Base-by-base conservation (phyloP, 2,113 vertebrate genomes). In the Sinocyclocheilus maitianheensis region DNA sequence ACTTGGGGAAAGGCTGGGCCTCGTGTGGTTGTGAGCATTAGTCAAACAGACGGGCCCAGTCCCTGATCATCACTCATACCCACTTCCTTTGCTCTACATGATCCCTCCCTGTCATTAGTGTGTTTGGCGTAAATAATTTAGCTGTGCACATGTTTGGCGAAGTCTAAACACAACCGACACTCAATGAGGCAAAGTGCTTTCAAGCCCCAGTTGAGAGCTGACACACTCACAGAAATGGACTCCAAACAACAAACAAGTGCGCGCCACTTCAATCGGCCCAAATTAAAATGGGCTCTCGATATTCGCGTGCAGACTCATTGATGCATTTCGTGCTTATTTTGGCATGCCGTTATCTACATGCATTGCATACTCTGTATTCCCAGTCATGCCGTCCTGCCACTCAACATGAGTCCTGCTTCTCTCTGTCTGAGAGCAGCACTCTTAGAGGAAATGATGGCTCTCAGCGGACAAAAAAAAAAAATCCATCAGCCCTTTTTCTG, bases 51-150 rank as follows among this genome's bases (percentile, higher is more conserved):
- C 81, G 2, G 46, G 77, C 90, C 79, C 75, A 58, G 87, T 92
- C 92, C 92, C 92, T 91, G 92, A 93, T 94, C 93, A 94, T 91
- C 91, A 93, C 91, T 94, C 93, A 92, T 89, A 91, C 91, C 89
- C 91, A 90, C 92, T 91, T 91, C 92, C 86, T 88, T 90, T 88
- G 91, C 93, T 93, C 91, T 83, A 94, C 93, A 94, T 90, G 94
- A 94, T 93, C 92, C 91, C 92, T 94, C 92, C 91, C 91, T 94
- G 94, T 95, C 93, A 94, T 94, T 94, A 94, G 94, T 92, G 93
- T 91, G 93, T 92, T 93, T 72, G 87, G 88, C 84, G 80, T 95
- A 90, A 95, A 95, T 95, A 93, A 95, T 95, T 95, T 91, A 95
- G 88, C 90, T 89, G 24, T 92, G 94, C 93, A 92, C 94, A 93